Conservation (phyloP, 2,888 invertebrate genomes). For the Eupithecia abbreviata region DNA sequence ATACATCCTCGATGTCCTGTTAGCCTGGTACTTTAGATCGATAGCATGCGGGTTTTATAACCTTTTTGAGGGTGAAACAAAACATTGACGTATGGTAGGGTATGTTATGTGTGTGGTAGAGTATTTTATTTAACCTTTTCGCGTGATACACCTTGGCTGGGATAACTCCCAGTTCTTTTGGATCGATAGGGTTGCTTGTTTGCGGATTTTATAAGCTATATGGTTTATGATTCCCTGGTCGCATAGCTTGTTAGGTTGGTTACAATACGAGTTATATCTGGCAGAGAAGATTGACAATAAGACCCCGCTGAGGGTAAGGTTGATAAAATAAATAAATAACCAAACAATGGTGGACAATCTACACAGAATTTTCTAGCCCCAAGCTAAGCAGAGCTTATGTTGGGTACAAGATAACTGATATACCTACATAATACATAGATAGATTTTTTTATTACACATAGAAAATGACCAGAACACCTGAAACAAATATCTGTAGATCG, state of each 20-base stretch:
- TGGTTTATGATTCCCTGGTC: not conserved
- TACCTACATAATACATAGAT: no score
- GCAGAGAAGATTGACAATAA: not conserved
- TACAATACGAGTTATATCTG: not conserved
- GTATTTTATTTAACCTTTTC: not conserved
- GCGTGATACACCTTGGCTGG: not conserved
- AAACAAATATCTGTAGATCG: no score
- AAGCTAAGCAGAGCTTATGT: no score
- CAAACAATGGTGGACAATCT: no score
- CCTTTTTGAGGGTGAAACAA: not conserved
- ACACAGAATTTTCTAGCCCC: no score
- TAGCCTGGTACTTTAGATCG: constrained; percentile 58
- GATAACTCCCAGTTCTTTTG: not conserved
- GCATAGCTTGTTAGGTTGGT: not conserved
- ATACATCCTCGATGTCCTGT: constrained; percentile 48
- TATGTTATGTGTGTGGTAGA: not conserved
- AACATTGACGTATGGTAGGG: not conserved
- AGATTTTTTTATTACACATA: no score
- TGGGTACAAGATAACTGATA: no score
- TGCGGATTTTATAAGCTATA: not conserved
- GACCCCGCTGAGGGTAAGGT: not conserved
- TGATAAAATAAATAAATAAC: no score
- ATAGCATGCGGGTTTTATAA: constrained; percentile 35
- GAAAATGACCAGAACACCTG: no score
- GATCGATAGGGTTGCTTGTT: not conserved